phyloP scores from a whole-genome alignment of 2,888 invertebrate genomes.

The Thera britannica region DNA sequence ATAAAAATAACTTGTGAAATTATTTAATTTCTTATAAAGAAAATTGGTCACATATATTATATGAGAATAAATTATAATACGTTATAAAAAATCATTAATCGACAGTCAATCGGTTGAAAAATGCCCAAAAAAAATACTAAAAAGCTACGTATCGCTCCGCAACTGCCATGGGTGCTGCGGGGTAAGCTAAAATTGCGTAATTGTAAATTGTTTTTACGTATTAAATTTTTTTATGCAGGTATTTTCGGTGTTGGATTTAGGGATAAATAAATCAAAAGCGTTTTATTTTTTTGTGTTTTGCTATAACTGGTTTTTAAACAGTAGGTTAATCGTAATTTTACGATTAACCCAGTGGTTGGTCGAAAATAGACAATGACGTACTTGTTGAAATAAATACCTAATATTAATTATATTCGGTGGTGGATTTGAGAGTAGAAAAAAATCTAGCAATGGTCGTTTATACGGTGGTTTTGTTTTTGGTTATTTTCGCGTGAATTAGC shows the following conservation, averaged over 20 bases:
- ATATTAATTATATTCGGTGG: not conserved
- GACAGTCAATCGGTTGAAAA: too few species aligned
- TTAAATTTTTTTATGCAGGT: not conserved
- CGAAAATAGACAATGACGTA: too few species aligned
- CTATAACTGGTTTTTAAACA: not conserved
- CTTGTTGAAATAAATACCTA: not conserved
- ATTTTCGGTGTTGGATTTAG: constrained; percentile 11
- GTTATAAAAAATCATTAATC: too few species aligned
- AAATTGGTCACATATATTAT: too few species aligned
- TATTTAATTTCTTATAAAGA: too few species aligned
- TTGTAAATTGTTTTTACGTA: not conserved
- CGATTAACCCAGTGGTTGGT: too few species aligned
- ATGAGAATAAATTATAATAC: too few species aligned
- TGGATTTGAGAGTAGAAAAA: not conserved
- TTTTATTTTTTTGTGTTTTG: not conserved
- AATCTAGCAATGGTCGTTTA: not conserved
- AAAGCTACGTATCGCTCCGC: not conserved
- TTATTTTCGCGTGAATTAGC: not conserved
- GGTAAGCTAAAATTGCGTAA: constrained; percentile 8
- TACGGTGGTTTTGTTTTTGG: constrained; percentile 1
- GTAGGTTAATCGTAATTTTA: too few species aligned
- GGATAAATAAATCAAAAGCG: not conserved
- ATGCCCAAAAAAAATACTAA: constrained; percentile 12
- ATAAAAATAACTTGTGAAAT: too few species aligned
- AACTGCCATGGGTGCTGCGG: constrained; percentile 5